These are phyloP conservation scores for Scalopus aquaticus DNA, from an alignment of 2,113 vertebrate genomes.

Conservation along the genomic window DNA sequence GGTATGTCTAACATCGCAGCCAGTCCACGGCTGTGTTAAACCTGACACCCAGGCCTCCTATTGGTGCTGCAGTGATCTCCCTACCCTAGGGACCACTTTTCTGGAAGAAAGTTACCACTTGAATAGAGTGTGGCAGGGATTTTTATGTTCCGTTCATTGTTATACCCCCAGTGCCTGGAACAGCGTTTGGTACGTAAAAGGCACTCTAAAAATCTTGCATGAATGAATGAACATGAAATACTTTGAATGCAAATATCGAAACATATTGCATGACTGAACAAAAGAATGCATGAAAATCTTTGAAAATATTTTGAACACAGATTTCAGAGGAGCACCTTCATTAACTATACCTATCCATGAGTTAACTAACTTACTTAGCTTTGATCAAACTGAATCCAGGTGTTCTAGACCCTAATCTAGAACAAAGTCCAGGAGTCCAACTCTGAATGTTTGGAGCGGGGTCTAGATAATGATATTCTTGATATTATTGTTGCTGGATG, in stretches of 20 bases:
- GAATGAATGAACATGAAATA: background rate
- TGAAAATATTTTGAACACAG: background rate
- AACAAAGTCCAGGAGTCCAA: background rate
- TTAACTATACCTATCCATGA: constrained; percentile 45
- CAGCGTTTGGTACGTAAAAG: background rate
- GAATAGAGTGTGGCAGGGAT: background rate
- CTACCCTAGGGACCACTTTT: background rate
- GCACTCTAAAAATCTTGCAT: background rate
- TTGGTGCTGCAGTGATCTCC: background rate
- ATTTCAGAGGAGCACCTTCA: background rate
- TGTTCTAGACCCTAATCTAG: background rate
- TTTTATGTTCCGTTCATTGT: background rate
- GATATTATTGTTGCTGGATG: background rate
- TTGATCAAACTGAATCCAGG: background rate
- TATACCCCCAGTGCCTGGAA: background rate
- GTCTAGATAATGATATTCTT: background rate
- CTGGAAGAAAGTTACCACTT: background rate
- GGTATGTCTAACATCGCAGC: fast-evolving
- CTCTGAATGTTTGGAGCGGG: background rate
- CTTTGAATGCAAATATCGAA: background rate
- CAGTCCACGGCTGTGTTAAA: background rate
- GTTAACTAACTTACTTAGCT: background rate
- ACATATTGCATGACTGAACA: background rate
- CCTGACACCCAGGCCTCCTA: background rate
- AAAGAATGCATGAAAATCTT: background rate